Base-by-base conservation (phyloP, 1,140 invertebrate species). In the Seison nebaliae region DNA sequence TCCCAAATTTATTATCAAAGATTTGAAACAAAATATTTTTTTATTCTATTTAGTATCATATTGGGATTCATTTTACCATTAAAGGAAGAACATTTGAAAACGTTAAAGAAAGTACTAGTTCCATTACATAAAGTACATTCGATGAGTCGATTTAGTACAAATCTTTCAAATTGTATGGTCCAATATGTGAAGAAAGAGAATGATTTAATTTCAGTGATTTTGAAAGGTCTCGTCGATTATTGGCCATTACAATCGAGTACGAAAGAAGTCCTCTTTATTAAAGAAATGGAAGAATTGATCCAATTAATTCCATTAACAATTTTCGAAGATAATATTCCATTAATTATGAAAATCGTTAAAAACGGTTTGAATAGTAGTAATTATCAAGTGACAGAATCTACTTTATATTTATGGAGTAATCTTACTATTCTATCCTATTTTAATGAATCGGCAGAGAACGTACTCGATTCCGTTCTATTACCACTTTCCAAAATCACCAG, bases 181-280 rank as follows among this genome's bases (percentile, higher is more conserved):
- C 84, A 93, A 62, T 93, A 93, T 63, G 61, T 93, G 17, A 81
- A 91, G 53, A 91, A 93, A 59, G 83, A 91, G 64, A 73, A 76
- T 6, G 74, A 72, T 36, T 63, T 91, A 43, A 84, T 79, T 26
- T 43, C 46, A 6, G 44, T 55, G 51, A 54, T 57, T n/a, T 57
- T 59, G 42, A 60, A 49, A 46, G 54, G 53, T 16, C 46, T 65
- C 19, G 50, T 65, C 28, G 65, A 65, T 45, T 65, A 60, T 44
- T 65, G 64, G 64, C 64, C 64, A 21, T 62, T 64, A 44, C 62
- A 62, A 11, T 61, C 58, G 44, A 63, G 60, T 49, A 55, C 59
- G 36, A 65, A 65, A 50, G 64, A 66, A 49, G 57, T 60, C 28
- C 64, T 66, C 62, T 65, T 66, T 44, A 45, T 65, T 9, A 62